Conservation (phyloP, 2,113 vertebrate species). For the Hirundichthys speculiger region DNA sequence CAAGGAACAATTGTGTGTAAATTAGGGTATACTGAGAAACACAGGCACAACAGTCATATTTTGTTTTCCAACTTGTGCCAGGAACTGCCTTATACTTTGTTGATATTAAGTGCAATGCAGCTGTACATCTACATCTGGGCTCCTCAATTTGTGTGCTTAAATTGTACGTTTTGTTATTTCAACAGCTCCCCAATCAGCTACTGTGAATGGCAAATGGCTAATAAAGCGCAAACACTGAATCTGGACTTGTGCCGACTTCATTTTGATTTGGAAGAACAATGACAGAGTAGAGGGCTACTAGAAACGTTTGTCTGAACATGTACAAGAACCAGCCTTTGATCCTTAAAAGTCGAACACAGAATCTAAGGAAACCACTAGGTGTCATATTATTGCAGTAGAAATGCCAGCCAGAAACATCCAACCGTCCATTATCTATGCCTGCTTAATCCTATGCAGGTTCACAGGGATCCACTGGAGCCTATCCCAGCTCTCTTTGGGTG, state of each 20-base stretch:
- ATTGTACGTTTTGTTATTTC: background rate
- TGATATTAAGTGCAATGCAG: background rate
- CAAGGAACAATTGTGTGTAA: background rate
- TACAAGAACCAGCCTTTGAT: too few relatives aligned
- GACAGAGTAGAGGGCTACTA: too few relatives aligned
- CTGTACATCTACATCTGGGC: background rate
- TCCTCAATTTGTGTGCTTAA: background rate
- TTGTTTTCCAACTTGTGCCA: background rate
- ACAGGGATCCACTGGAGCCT: too few relatives aligned
- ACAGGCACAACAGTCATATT: too few relatives aligned
- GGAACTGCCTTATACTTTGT: background rate
- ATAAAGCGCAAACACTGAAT: too few relatives aligned
- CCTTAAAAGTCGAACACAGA: background rate
- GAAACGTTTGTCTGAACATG: background rate
- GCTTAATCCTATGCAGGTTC: too few relatives aligned
- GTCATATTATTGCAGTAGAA: too few relatives aligned
- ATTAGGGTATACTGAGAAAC: too few relatives aligned
- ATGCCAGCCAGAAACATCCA: too few relatives aligned
- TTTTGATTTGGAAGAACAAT: too few relatives aligned
- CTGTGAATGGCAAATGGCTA: background rate
- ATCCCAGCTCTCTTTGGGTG: too few relatives aligned
- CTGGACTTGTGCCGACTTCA: background rate
- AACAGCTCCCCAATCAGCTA: background rate
- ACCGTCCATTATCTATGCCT: too few relatives aligned
- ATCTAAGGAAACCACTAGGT: background rate